phyloP scores from a whole-genome alignment of 2,888 invertebrate genomes.

The Mantis religiosa region DNA sequence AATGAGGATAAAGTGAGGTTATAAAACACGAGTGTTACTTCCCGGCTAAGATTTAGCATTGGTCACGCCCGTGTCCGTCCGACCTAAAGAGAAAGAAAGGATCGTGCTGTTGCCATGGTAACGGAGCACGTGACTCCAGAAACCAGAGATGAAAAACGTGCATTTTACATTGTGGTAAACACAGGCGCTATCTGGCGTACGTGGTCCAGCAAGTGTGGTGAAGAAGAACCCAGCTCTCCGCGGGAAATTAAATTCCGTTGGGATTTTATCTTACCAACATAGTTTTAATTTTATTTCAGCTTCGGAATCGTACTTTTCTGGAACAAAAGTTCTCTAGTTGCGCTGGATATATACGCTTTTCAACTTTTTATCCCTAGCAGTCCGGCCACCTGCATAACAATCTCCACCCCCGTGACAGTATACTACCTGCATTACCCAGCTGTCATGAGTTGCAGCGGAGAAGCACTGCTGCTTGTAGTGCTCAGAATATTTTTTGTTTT shows the following conservation, averaged over 20 bases:
- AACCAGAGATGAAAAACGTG: not conserved
- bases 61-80: not conserved
- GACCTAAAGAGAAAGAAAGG: not conserved
- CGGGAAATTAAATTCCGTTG: not conserved
- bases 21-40: not conserved
- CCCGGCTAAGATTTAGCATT: not conserved
- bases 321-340: not conserved
- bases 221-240: not conserved
- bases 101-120: not conserved
- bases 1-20: not conserved
- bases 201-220: not conserved
- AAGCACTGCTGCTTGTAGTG: too few species aligned
- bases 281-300: not conserved
- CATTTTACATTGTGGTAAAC: not conserved
- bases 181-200: not conserved
- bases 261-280: not conserved
- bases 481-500: too few species aligned
- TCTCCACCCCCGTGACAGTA: not conserved
- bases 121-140: not conserved
- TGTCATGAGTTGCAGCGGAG: not conserved
- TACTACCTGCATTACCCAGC: not conserved
- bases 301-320: not conserved
- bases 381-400: not conserved
- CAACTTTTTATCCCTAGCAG: too few species aligned
- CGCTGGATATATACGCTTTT: too few species aligned